A percentile compares a stretch with the other conserved stretches of the same genome.
phyloP scores from a whole-genome alignment of 2,888 invertebrate genomes.

The Epistrophe eligans region DNA sequence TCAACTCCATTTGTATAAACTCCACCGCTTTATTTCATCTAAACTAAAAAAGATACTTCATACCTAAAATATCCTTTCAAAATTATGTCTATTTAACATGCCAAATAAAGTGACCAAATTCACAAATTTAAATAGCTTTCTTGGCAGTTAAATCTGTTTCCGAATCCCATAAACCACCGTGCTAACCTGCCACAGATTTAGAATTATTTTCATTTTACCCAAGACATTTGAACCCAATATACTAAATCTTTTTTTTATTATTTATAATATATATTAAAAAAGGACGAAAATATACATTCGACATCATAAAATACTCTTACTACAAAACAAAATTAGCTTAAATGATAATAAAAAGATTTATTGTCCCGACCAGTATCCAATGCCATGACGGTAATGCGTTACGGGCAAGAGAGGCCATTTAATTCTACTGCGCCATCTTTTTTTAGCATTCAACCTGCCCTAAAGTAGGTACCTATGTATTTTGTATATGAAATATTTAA shows the following conservation, averaged over 20 bases:
- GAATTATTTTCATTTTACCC: slow-evolving; percentile 47
- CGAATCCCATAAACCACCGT: slow-evolving; percentile 11
- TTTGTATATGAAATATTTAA: slow-evolving; percentile 47
- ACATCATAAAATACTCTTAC: slow-evolving; percentile 19
- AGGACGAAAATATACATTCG: slow-evolving; percentile 10
- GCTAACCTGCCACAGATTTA: slow-evolving; percentile 6
- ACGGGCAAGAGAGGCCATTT: slow-evolving; percentile 30
- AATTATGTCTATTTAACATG: not conserved
- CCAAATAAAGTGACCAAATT: slow-evolving; percentile 1
- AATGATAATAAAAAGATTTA: slow-evolving; percentile 66
- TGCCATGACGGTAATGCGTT: slow-evolving; percentile 26
- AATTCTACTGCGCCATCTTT: slow-evolving; percentile 5
- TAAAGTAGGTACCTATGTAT: not conserved
- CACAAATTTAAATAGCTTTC: not conserved
- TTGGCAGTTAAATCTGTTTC: slow-evolving; percentile 15
- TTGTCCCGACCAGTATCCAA: slow-evolving; percentile 14
- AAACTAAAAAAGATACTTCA: not conserved
- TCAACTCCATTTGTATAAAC: too few relatives aligned
- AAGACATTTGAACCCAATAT: not conserved
- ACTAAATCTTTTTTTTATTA: not conserved
- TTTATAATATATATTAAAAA: slow-evolving; percentile 1
- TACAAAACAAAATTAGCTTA: slow-evolving; percentile 36
- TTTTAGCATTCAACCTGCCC: not conserved
- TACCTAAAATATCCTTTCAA: not conserved
- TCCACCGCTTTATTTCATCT: too few relatives aligned